A percentile compares a stretch with the other conserved stretches of the same genome.
Conservation (phyloP, 2,113 vertebrate genomes). For the Alouatta palliata region DNA sequence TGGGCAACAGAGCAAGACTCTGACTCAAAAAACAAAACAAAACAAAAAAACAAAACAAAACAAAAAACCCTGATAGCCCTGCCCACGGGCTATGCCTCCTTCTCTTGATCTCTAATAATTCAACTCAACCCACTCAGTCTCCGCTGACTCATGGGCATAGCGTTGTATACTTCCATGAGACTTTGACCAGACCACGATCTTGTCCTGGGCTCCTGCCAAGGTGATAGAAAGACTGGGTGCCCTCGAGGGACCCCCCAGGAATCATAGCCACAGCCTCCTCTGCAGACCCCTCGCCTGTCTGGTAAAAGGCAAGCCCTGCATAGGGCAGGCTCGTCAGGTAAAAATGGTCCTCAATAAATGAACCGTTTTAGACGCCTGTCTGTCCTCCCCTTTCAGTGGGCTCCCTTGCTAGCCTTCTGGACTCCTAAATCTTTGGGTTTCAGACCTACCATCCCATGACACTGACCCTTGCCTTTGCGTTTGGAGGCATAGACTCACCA, state of each 20-base stretch:
- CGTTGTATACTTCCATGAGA: not conserved
- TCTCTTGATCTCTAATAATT: not conserved
- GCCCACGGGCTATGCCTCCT: rapidly evolving
- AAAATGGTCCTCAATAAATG: not conserved
- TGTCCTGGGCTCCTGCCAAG: no score
- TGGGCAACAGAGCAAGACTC: no score
- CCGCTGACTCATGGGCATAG: not conserved
- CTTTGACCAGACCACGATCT: not conserved
- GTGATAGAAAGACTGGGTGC: no score
- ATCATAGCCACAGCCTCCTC: not conserved
- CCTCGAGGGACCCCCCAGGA: no score
- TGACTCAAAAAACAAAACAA: no score
- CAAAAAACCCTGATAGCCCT: not conserved
- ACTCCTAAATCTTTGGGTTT: not conserved
- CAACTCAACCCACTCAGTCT: not conserved
- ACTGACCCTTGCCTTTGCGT: rapidly evolving
- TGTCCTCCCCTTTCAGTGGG: not conserved
- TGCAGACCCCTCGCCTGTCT: not conserved
- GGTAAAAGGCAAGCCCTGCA: not conserved
- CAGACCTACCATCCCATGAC: no score
- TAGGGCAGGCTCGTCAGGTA: not conserved
- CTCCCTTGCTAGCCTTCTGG: not conserved
- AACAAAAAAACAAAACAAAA: no score
- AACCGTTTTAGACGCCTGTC: not conserved
- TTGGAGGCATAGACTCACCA: not conserved